Conservation (phyloP, 2,888 invertebrate species). For the Chrysolina haemoptera region DNA sequence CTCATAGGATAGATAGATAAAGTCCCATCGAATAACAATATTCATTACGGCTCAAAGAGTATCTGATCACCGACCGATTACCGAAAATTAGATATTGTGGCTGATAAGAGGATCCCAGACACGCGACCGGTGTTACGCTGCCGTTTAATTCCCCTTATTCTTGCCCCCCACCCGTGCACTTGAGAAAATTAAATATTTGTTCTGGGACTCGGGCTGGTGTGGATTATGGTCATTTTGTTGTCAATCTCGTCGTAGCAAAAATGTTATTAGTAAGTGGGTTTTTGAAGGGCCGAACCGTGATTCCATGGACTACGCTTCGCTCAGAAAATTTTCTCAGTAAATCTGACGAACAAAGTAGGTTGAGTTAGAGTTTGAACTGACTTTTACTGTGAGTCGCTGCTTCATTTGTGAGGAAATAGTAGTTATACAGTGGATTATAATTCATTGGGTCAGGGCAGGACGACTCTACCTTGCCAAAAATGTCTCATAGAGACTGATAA, state of each 20-base stretch:
- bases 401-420: no score
- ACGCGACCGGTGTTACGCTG: constrained; percentile 48
- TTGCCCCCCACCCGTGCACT: constrained; percentile 40
- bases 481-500: no score
- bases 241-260: neutral
- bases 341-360: no score
- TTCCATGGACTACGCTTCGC: neutral
- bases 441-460: no score
- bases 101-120: constrained; percentile 54
- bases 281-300: neutral
- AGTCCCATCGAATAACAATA: constrained; percentile 29
- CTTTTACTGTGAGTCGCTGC: no score
- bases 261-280: neutral
- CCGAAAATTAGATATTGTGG: constrained; percentile 54
- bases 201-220: constrained; percentile 7
- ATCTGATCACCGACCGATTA: constrained; percentile 53
- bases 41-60: constrained; percentile 26
- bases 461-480: no score
- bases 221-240: constrained; percentile 17
- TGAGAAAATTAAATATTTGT: constrained; percentile 54
- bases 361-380: no score
- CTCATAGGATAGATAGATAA: no score
- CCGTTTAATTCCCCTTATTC: constrained; percentile 38
- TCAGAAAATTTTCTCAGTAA: no score
- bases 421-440: no score